Conservation (phyloP, 2,888 invertebrate genomes). For the Andrena flavipes region DNA sequence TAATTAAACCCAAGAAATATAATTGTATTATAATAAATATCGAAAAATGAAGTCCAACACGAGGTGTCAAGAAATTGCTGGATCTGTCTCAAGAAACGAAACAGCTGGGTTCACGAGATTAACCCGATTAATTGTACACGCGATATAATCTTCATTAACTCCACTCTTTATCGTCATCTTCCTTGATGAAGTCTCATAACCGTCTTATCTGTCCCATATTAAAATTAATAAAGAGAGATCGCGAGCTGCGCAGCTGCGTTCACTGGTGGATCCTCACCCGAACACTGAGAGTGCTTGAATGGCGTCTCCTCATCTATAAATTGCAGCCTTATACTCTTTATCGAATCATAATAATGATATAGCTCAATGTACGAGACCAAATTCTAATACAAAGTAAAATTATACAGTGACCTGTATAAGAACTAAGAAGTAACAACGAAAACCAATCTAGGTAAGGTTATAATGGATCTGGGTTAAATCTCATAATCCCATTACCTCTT, state of each 20-base stretch:
- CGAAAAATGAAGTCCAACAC: neutral
- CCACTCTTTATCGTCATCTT: slow-evolving; percentile 25
- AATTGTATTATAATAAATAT: too few species aligned
- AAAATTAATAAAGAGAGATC: slow-evolving; percentile 46
- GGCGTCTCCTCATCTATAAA: slow-evolving; percentile 17
- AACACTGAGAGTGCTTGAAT: neutral
- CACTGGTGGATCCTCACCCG: neutral
- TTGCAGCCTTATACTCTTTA: neutral
- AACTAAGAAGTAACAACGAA: too few species aligned
- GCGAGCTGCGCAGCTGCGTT: slow-evolving; percentile 41
- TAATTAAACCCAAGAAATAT: neutral
- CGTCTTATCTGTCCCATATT: slow-evolving; percentile 32
- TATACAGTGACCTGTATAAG: too few species aligned
- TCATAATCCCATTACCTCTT: too few species aligned
- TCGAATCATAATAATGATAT: neutral
- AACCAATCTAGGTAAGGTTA: too few species aligned
- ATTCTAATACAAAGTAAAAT: too few species aligned
- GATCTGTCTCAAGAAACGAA: neutral
- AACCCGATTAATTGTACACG: slow-evolving; percentile 26
- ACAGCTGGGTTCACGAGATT: slow-evolving; percentile 32
- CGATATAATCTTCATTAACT: slow-evolving; percentile 30
- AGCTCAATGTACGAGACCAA: too few species aligned
- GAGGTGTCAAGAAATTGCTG: neutral
- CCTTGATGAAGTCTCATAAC: slow-evolving; percentile 22
- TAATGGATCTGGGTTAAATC: too few species aligned